Conservation (phyloP, 2,797 vertebrate genomes). For the Enteromius paludinosus region DNA sequence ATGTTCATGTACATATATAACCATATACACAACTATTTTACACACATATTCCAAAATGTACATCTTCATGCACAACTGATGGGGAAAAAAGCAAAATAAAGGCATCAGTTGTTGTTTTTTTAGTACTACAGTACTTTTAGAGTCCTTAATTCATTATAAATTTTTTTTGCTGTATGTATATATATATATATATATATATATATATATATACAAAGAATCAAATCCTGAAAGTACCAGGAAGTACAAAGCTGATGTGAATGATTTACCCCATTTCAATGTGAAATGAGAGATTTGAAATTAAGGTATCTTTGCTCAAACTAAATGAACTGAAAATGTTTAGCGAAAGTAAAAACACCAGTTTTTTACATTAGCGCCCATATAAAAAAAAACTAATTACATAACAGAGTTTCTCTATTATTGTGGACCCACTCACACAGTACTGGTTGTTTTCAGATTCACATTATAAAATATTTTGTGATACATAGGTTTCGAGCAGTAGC, state of each 20-base stretch:
- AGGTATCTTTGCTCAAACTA: constrained; percentile 5
- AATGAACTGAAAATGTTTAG: neutral
- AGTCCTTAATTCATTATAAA: constrained; percentile 40
- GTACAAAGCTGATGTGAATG: constrained; percentile 28
- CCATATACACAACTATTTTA: constrained; percentile 55
- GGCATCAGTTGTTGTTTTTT: constrained; percentile 6
- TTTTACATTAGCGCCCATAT: constrained; percentile 8
- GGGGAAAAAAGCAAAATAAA: constrained; percentile 17
- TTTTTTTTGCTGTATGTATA: constrained; percentile 36
- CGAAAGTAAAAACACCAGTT: neutral
- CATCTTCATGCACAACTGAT: constrained; percentile 59
- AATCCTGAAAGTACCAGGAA: constrained; percentile 33
- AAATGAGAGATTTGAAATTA: constrained; percentile 35
- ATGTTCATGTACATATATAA: constrained; percentile 52
- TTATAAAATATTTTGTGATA: constrained; percentile 51
- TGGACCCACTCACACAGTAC: constrained; percentile 42
- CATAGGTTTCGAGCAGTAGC: constrained; percentile 7
- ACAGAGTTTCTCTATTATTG: constrained; percentile 17
- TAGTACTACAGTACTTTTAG: constrained; percentile 40
- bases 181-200: no score
- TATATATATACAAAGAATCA: constrained; percentile 55
- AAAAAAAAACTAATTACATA: neutral
- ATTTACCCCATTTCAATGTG: constrained; percentile 45
- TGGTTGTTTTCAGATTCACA: constrained; percentile 47
- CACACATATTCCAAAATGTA: constrained; percentile 41